Evolutionary conservation across 2,113 vertebrate species (phyloP).

Genomic region (Otocyon megalotis): DNA sequence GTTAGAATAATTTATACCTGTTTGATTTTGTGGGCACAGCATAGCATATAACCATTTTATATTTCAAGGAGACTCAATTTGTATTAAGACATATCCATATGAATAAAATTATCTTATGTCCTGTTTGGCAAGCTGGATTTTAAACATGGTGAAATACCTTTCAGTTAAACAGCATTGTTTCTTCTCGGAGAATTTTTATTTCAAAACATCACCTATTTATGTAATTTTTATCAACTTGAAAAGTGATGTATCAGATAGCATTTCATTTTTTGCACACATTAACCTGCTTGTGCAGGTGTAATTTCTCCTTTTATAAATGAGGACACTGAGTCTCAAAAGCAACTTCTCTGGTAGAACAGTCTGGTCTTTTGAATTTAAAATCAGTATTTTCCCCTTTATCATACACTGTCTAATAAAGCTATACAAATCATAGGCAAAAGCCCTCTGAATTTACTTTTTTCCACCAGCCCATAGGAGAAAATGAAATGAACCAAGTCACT

Average conservation of each 20-base stretch:
- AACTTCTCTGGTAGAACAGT: neutral
- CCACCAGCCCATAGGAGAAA: neutral
- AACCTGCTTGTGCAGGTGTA: neutral
- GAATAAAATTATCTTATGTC: neutral
- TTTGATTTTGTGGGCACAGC: neutral
- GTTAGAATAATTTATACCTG: neutral
- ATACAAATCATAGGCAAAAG: neutral
- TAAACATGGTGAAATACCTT: neutral
- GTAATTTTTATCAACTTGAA: neutral
- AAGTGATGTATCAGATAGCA: neutral
- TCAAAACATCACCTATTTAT: neutral
- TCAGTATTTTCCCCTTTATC: neutral
- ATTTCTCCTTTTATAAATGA: neutral
- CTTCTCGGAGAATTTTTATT: neutral
- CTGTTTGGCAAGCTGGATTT: neutral
- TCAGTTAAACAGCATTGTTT: neutral
- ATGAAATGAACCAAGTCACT: neutral
- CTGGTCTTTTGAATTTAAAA: conserved; percentile 22
- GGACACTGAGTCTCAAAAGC: neutral
- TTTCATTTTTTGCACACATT: neutral
- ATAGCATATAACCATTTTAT: neutral
- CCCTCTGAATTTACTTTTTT: neutral
- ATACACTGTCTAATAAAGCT: neutral
- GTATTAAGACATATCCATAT: neutral
- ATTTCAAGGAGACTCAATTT: neutral